Evolutionary conservation across 2,113 vertebrate genomes (phyloP), one percentile per base, ranked within the genome.

Genomic region (Lepisosteus osseus): DNA sequence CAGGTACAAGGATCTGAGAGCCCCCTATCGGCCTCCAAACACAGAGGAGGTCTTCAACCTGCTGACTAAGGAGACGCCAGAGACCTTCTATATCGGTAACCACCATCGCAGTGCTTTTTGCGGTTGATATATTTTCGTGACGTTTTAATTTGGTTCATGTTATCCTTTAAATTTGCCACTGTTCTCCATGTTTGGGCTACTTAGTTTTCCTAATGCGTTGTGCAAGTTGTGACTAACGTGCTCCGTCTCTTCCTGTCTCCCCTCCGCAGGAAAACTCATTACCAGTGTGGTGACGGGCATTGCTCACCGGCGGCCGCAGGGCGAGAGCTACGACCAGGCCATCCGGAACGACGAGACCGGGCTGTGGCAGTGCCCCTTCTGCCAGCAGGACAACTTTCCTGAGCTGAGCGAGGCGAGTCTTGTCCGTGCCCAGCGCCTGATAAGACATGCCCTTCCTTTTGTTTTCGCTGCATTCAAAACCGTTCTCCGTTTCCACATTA

Each of bases 341-440:
- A 99, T 99, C 75, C 86, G 97, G 55, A 99, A 99, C 0, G 97
- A 99, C 2, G 86, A 95, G 62, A 97, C 96, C 0, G 97, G 97
- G 0, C 90, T 99, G 11, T 99, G 97, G 97, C 97, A 99, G 77
- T 99, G 97, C 84, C 97, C 97, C 61, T 99, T 99, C 87, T 99
- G 97, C 71, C 97, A 99, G 76, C 97, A 99, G 82, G 97, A 99
- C 86, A 99, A 98, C 81, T 99, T 99, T 61, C 97, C 97, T 42
- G 97, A 99, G 75, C 95, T 99, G 64, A 99, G 97, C 0, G 97
- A 99, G 96, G 97, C 98, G 71, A 57, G 14, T 67, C 43, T 5
- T 2, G 29, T 29, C 29, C 29, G 29, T 29, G 29, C 29, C 29
- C 29, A 2, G 29, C 29, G 29, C 29, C 29, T 29, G 29, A 29